phyloP scores from a whole-genome alignment of 1,140 invertebrate species.

The Drosophila trapezifrons region DNA sequence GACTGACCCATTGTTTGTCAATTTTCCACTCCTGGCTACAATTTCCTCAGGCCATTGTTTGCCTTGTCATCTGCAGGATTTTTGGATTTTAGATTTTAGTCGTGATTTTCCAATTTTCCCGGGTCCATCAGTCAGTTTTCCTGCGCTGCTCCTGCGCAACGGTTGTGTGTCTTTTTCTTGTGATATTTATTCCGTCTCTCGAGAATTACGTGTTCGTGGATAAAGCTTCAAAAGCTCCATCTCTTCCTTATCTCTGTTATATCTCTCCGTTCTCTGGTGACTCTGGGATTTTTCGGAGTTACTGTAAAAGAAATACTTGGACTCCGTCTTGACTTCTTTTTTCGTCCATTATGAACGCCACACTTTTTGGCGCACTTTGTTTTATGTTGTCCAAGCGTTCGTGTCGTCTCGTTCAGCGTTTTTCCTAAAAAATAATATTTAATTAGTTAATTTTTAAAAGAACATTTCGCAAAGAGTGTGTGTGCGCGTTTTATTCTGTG shows the following conservation, averaged over 20 bases:
- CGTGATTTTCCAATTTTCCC: conserved; percentile 31
- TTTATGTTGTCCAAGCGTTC: conserved; percentile 65
- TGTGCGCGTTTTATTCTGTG: background rate
- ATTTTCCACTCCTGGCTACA: conserved; percentile 79
- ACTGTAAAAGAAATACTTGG: conserved; percentile 30
- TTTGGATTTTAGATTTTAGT: conserved; percentile 11
- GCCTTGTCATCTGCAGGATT: conserved; percentile 67
- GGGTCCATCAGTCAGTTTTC: conserved; percentile 57
- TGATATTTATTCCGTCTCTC: conserved; percentile 10
- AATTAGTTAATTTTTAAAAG: conserved; percentile 11
- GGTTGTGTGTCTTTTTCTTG: conserved; percentile 39
- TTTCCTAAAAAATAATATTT: conserved; percentile 25
- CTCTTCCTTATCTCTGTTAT: conserved; percentile 8
- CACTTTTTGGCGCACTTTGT: conserved; percentile 73
- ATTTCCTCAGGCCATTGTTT: conserved; percentile 71
- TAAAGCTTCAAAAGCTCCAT: conserved; percentile 40
- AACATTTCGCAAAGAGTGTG: background rate
- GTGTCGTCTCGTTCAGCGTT: conserved; percentile 49
- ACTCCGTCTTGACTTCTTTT: conserved; percentile 1
- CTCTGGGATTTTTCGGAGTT: conserved; percentile 25
- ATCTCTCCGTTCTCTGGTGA: conserved; percentile 7
- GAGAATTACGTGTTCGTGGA: background rate
- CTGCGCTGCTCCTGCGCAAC: conserved; percentile 59
- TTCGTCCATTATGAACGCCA: conserved; percentile 56
- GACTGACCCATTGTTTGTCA: conserved; percentile 72